A percentile compares a stretch with the other conserved stretches of the same genome.
Conservation (phyloP, 2,113 vertebrate species). For the Echinops telfairi region DNA sequence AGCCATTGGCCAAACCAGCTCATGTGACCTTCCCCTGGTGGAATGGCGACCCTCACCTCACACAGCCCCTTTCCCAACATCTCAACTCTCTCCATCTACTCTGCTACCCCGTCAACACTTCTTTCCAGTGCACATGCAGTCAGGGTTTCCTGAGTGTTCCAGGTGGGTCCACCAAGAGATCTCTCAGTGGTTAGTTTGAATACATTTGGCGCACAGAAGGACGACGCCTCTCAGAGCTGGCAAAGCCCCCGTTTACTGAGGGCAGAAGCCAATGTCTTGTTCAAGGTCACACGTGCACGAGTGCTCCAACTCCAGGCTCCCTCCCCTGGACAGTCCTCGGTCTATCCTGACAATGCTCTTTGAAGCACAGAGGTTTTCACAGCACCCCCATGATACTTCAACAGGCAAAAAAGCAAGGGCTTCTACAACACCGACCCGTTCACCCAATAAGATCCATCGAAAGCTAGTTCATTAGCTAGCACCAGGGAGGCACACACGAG, state of each 20-base stretch:
- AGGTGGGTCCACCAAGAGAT: not conserved
- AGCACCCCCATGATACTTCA: not conserved
- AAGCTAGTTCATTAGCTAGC: not conserved
- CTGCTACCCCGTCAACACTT: not conserved
- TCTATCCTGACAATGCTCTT: not conserved
- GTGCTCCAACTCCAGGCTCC: not conserved
- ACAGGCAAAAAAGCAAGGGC: not conserved
- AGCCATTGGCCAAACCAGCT: too few species aligned
- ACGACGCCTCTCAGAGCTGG: constrained; percentile 40
- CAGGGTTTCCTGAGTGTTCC: not conserved
- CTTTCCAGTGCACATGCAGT: not conserved
- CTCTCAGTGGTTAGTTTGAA: constrained; percentile 3
- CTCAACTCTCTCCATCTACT: not conserved
- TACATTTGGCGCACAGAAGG: constrained; percentile 18
- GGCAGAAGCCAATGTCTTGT: constrained; percentile 47
- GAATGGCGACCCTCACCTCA: not conserved
- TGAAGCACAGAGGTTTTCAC: not conserved
- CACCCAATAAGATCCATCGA: not conserved
- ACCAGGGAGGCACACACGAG: not conserved
- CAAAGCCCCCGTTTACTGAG: constrained; percentile 33
- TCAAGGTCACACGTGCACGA: constrained; percentile 2
- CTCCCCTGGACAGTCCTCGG: not conserved
- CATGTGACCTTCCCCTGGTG: accelerated
- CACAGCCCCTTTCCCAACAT: not conserved
- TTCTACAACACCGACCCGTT: not conserved